phyloP scores from a whole-genome alignment of 1,140 invertebrate genomes.

The Leptonema lineaticorne region DNA sequence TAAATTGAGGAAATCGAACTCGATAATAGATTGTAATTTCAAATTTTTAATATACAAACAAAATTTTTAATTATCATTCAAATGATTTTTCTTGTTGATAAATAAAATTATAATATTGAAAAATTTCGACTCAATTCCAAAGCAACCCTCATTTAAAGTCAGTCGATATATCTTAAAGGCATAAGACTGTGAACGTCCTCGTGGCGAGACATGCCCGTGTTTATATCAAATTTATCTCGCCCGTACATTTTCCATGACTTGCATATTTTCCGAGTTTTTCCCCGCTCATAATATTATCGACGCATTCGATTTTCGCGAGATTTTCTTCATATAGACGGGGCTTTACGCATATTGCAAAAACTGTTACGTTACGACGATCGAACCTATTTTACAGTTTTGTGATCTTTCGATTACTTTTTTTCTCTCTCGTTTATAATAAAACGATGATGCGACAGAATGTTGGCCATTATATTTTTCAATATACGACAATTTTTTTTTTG shows the following conservation, averaged over 20 bases:
- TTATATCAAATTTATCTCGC: slow-evolving; percentile 42
- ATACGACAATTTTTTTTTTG: neutral
- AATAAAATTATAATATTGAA: too few species aligned
- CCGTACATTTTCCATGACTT: slow-evolving; percentile 41
- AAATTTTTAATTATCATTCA: too few species aligned
- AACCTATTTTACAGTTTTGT: neutral
- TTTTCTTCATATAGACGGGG: slow-evolving; percentile 33
- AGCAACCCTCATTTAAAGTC: too few species aligned
- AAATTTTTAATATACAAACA: too few species aligned
- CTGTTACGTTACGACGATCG: slow-evolving; percentile 27
- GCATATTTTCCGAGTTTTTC: slow-evolving; percentile 34
- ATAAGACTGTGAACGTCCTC: slow-evolving; percentile 37
- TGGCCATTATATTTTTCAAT: slow-evolving; percentile 25
- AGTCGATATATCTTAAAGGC: slow-evolving; percentile 39
- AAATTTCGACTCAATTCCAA: too few species aligned
- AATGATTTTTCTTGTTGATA: slow-evolving; percentile 23
- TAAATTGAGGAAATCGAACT: too few species aligned
- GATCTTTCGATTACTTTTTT: too few species aligned
- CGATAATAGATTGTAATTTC: too few species aligned
- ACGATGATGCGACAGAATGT: slow-evolving; percentile 34
- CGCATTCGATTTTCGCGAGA: slow-evolving; percentile 39
- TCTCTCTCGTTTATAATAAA: slow-evolving; percentile 37
- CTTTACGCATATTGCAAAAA: slow-evolving; percentile 33
- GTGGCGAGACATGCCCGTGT: slow-evolving; percentile 24
- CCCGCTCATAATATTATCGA: slow-evolving; percentile 17